phyloP scores from a whole-genome alignment of 2,888 invertebrate species.

The Acrocera orbiculus region DNA sequence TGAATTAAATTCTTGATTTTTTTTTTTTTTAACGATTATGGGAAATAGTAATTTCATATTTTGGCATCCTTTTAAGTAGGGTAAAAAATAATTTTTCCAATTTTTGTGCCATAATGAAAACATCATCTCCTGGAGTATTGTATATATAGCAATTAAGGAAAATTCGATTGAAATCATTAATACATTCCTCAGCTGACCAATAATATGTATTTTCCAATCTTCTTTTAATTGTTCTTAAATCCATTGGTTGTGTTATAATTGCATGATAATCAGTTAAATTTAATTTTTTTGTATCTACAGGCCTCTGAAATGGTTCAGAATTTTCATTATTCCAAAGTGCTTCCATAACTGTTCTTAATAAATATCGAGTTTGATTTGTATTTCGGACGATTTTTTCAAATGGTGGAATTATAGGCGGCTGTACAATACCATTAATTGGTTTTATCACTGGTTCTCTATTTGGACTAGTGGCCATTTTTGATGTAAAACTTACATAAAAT shows the following conservation, averaged over 20 bases:
- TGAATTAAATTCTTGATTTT: too few relatives aligned
- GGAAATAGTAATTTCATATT: slow-evolving; percentile 82
- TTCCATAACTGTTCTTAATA: slow-evolving; percentile 88
- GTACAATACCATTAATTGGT: slow-evolving; percentile 75
- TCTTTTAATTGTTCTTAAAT: slow-evolving; percentile 91
- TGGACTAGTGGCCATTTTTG: slow-evolving; percentile 34
- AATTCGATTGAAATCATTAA: slow-evolving; percentile 94
- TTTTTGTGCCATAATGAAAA: slow-evolving; percentile 93
- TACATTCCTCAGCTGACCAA: slow-evolving; percentile 86
- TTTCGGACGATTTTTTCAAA: slow-evolving; percentile 74
- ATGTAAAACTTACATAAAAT: slow-evolving; percentile 3
- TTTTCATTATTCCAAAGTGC: slow-evolving; percentile 96
- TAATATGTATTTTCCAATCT: slow-evolving; percentile 91
- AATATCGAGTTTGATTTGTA: slow-evolving; percentile 86
- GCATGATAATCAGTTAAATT: slow-evolving; percentile 95
- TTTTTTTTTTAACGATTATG: too few relatives aligned
- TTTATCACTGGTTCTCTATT: slow-evolving; percentile 58
- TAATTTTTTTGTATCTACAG: slow-evolving; percentile 91
- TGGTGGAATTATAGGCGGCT: slow-evolving; percentile 68
- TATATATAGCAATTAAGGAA: slow-evolving; percentile 96
- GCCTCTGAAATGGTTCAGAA: slow-evolving; percentile 97
- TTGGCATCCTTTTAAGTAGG: slow-evolving; percentile 87
- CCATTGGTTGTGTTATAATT: slow-evolving; percentile 96
- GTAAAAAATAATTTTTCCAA: slow-evolving; percentile 81
- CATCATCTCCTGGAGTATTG: slow-evolving; percentile 97